A percentile compares a stretch with the other conserved stretches of the same genome.
Conservation (phyloP, 2,113 vertebrate genomes). For the Scophthalmus maximus region DNA sequence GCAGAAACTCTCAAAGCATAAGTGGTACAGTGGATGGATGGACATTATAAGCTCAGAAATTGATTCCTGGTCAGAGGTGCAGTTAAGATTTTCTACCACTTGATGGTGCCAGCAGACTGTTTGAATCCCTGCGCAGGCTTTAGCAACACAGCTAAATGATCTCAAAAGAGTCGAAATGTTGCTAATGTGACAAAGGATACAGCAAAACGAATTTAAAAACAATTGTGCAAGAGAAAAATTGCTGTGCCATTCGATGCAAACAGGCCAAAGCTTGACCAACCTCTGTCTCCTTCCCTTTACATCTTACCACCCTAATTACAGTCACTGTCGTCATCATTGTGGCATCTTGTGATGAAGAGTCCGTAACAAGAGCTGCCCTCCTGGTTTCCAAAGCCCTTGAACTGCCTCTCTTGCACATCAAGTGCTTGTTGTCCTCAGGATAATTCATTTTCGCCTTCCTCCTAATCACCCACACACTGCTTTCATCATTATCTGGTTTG, state of each 20-base stretch:
- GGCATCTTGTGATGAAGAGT: constrained; percentile 42
- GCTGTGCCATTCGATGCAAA: too few relatives aligned
- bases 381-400: constrained; percentile 54
- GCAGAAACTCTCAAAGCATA: too few relatives aligned
- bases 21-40: too few relatives aligned
- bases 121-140: background rate
- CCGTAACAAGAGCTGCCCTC: too few relatives aligned
- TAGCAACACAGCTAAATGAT: background rate
- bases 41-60: too few relatives aligned
- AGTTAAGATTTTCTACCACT: constrained; percentile 22
- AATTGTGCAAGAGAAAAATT: background rate
- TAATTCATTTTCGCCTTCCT: constrained; percentile 48
- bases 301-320: constrained; percentile 23
- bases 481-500: background rate
- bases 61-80: background rate
- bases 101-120: constrained; percentile 39
- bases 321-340: constrained; percentile 32
- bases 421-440: constrained; percentile 48
- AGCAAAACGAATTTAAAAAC: too few relatives aligned
- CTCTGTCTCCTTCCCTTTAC: background rate
- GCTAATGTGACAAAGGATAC: too few relatives aligned
- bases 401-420: constrained; percentile 46
- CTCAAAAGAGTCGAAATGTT: too few relatives aligned
- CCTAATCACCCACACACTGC: constrained; percentile 1
- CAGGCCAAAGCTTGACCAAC: background rate